phyloP scores from a whole-genome alignment of 2,888 invertebrate species.

The Tetragonisca angustula region DNA sequence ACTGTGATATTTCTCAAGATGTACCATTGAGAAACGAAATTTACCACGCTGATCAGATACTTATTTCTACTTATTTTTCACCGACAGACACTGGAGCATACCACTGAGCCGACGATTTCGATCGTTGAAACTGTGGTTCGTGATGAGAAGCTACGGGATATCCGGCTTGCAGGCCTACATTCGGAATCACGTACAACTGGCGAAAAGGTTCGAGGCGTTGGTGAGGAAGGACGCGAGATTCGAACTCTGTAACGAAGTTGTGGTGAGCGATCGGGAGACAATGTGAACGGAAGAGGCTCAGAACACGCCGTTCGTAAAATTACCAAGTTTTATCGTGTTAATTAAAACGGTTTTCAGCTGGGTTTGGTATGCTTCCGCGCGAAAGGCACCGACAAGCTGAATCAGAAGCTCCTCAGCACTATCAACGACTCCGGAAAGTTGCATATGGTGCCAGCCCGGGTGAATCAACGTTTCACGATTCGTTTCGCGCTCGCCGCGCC shows the following conservation, averaged over 20 bases:
- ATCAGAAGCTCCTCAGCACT: constrained; percentile 95
- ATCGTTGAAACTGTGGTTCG: constrained; percentile 98
- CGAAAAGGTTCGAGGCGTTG: constrained; percentile 93
- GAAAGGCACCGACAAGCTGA: constrained; percentile 91
- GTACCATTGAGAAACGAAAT: too few species aligned
- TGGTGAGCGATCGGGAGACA: constrained; percentile 86
- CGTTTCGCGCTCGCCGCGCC: constrained; percentile 97
- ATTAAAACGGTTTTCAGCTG: constrained; percentile 86
- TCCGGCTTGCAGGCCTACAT: constrained; percentile 97
- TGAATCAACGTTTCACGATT: constrained; percentile 95
- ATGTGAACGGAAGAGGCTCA: too few species aligned
- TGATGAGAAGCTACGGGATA: constrained; percentile 96
- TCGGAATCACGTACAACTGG: constrained; percentile 94
- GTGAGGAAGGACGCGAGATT: constrained; percentile 94
- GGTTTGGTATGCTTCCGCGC: constrained; percentile 97
- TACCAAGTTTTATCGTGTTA: constrained; percentile 5
- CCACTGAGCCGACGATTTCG: constrained; percentile 97
- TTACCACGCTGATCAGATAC: too few species aligned
- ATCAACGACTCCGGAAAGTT: constrained; percentile 98
- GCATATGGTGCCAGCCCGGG: constrained; percentile 98
- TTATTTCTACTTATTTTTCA: neutral
- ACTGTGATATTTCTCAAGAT: too few species aligned
- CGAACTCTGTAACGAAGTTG: constrained; percentile 96
- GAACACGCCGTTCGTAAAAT: neutral
- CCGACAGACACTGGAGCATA: constrained; percentile 96